Base-by-base conservation (phyloP, 2,797 vertebrate genomes). In the Muraenolepis orangiensis region DNA sequence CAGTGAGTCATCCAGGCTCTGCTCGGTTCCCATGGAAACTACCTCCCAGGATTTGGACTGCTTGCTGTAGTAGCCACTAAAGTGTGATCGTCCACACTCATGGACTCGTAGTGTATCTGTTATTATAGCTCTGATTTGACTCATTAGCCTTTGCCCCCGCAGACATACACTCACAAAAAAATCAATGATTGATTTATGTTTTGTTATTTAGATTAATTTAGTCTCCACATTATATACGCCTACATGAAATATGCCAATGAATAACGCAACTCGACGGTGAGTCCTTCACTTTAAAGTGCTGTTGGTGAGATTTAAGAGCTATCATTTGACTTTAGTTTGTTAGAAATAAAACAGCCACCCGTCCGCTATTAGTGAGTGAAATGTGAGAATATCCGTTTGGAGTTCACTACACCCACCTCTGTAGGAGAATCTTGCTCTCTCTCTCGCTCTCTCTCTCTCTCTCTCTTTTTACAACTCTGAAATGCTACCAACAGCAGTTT, bases 1-100 rank as follows among this genome's bases (percentile, higher is more conserved):
- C 93, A 93, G 98, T 99, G 90, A 98, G 98, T 97, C 74, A 40
- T 74, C 29, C 42, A 34, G 29, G 72, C 68, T 78, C 46, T 70
- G 14, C 70, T 76, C 66, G 72, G 28, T 70, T 73, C 57, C 16
- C 40, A 73, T 71, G 70, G 34, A 10, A 57, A 31, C 57, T 14
- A 14, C 20, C 42, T 23, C 72, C 32, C 77, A 81, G 31, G 57
- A 66, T 71, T 18, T 51, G 66, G n/a, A 11, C 28, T 78, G 69
- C 67, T 76, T 73, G 40, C 20, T 28, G 30, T 72, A 29, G 38
- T 73, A 78, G 70, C 70, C 1, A 75, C 38, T 71, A 29, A 69
- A 20, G 10, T 79, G 12, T 70, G 26, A 69, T 64, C 32, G 74
- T 68, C 30, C 76, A 20, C 36, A 1, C 10, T 64, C 2, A 8